A percentile compares a stretch with the other conserved stretches of the same genome.
Evolutionary conservation across 2,113 vertebrate species (phyloP).

Genomic region (Nothobranchius furzeri): DNA sequence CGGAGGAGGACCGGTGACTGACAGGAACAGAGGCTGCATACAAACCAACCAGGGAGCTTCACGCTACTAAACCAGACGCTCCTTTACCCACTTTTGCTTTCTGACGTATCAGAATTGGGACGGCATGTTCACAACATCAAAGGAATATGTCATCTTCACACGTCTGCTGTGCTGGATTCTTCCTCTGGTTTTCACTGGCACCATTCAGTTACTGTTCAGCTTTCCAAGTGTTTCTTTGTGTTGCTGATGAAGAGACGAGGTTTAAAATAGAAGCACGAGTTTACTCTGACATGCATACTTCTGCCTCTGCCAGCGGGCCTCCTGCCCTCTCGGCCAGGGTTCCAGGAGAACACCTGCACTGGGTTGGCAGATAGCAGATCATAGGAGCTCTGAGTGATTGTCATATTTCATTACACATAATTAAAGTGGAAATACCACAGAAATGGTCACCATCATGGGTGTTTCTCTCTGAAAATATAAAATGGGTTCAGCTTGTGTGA

Average conservation of each 20-base stretch:
- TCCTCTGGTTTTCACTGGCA: constrained; percentile 4
- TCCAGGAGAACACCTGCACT: constrained; percentile 39
- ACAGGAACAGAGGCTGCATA: constrained; percentile 68
- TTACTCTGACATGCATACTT: constrained; percentile 44
- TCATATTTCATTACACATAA: no score
- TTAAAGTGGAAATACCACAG: no score
- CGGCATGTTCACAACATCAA: constrained; percentile 29
- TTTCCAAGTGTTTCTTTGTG: constrained; percentile 30
- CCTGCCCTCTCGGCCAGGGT: constrained; percentile 20
- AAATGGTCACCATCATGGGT: no score
- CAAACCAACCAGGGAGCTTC: constrained; percentile 33
- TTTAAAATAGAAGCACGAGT: constrained; percentile 28
- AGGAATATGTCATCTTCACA: constrained; percentile 33
- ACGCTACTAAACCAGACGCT: constrained; percentile 24
- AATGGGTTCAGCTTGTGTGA: no score
- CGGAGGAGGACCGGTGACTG: constrained; percentile 50
- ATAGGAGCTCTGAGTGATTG: no score
- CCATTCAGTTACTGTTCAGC: constrained; percentile 9
- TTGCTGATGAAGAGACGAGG: constrained; percentile 7
- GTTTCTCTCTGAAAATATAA: no score
- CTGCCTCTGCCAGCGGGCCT: constrained; percentile 23
- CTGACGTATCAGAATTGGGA: constrained; percentile 10
- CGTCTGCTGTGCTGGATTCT: neutral
- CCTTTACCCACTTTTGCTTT: constrained; percentile 8
- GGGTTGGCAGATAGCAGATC: neutral